Conservation (phyloP, 2,797 vertebrate species). For the Sebastes oblongus region DNA sequence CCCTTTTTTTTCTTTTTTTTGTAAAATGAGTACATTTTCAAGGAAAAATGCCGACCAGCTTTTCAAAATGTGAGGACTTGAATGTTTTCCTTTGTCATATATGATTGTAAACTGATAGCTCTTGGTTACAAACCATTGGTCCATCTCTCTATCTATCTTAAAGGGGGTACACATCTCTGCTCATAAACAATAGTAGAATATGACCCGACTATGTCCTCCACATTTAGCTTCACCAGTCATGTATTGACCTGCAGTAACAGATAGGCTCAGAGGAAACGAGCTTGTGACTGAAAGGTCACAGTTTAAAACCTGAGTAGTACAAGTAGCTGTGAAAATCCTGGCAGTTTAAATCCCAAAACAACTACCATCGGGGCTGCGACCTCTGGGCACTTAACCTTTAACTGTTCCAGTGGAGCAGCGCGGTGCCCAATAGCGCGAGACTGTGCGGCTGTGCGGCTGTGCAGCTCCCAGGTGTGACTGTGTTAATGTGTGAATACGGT, state of each 20-base stretch:
- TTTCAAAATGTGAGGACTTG: background rate
- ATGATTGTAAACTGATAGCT: background rate
- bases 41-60: accelerated
- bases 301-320: constrained; percentile 60
- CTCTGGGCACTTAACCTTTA: constrained; percentile 72
- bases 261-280: constrained; percentile 63
- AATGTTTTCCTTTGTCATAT: too few relatives aligned
- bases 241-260: constrained; percentile 58
- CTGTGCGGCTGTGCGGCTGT: constrained; percentile 12
- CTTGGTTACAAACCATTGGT: background rate
- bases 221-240: constrained; percentile 26
- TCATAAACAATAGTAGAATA: background rate
- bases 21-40: background rate
- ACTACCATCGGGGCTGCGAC: constrained; percentile 52
- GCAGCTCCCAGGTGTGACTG: constrained; percentile 66
- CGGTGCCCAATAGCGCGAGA: constrained; percentile 44
- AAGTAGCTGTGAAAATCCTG: constrained; percentile 60
- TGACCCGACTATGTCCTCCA: constrained; percentile 4
- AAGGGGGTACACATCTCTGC: background rate
- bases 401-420: constrained; percentile 62
- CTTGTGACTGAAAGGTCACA: constrained; percentile 62
- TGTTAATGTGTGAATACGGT: constrained; percentile 58
- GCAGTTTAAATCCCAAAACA: constrained; percentile 65
- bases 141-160: background rate
- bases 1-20: accelerated